Conservation (phyloP, 2,113 vertebrate genomes). For the Polypterus bichir region DNA sequence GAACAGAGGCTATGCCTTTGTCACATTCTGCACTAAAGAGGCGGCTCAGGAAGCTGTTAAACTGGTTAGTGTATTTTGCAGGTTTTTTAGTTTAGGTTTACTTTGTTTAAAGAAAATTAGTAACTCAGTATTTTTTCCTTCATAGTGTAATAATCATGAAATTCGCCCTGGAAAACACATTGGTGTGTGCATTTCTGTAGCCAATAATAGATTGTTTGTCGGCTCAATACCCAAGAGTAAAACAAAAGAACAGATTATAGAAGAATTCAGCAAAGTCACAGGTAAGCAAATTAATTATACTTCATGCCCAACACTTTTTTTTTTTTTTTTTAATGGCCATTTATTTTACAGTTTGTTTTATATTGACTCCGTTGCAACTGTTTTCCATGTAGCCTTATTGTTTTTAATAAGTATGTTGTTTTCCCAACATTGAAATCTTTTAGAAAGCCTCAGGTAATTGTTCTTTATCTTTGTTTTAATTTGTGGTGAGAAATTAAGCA, state of each 20-base stretch:
- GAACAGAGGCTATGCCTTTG: constrained; percentile 94
- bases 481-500: no score
- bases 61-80: constrained; percentile 57
- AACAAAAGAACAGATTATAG: constrained; percentile 97
- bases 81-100: not conserved
- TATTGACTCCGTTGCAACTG: no score
- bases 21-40: constrained; percentile 97
- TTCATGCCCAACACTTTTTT: not conserved
- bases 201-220: constrained; percentile 97
- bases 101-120: no score
- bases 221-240: constrained; percentile 98
- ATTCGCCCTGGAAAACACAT: constrained; percentile 95
- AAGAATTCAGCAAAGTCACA: constrained; percentile 97
- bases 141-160: constrained; percentile 93
- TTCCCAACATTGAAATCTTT: no score
- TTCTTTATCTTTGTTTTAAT: no score
- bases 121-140: constrained; percentile 14
- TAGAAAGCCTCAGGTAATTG: no score
- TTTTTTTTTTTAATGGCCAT: no score
- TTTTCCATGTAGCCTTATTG: no score
- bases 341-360: no score
- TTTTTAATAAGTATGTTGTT: no score
- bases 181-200: constrained; percentile 95
- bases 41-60: constrained; percentile 93
- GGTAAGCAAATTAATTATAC: constrained; percentile 47